A percentile compares a stretch with the other conserved stretches of the same genome.
Conservation (phyloP, 2,797 vertebrate genomes). For the Zalophus californianus region DNA sequence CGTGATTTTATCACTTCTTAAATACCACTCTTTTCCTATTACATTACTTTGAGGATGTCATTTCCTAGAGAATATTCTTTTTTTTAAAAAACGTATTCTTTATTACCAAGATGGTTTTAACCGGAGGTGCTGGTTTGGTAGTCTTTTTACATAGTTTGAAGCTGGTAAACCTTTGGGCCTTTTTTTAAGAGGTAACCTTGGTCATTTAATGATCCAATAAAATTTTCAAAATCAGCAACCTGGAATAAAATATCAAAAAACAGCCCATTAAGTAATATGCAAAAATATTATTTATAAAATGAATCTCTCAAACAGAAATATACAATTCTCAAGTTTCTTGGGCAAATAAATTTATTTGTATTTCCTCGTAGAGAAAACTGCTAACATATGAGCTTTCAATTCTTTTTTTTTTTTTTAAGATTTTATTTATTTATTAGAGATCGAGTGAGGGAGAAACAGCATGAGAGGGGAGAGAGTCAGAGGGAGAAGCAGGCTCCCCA, state of each 20-base stretch:
- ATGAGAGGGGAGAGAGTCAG: too few relatives aligned
- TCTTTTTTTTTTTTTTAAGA: neutral
- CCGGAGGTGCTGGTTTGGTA: neutral
- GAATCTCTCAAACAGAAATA: neutral
- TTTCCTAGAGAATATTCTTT: slow-evolving; percentile 42
- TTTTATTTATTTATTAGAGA: too few relatives aligned
- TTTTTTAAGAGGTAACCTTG: slow-evolving; percentile 98
- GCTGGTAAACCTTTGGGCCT: slow-evolving; percentile 94
- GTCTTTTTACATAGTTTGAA: slow-evolving; percentile 92
- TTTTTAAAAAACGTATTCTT: neutral
- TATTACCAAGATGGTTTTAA: neutral
- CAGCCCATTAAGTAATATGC: neutral
- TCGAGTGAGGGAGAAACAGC: too few relatives aligned
- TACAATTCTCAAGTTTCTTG: neutral
- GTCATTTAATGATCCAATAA: slow-evolving; percentile 96
- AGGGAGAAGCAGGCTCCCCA: too few relatives aligned
- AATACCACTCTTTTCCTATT: neutral
- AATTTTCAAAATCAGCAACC: slow-evolving; percentile 96
- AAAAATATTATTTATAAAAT: slow-evolving; percentile 51
- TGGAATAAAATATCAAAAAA: slow-evolving; percentile 82
- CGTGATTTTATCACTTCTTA: slow-evolving; percentile 52
- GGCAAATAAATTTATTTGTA: slow-evolving; percentile 40
- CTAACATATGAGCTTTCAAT: neutral
- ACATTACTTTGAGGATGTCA: neutral
- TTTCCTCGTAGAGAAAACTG: slow-evolving; percentile 5